Base-by-base conservation (phyloP, 2,888 invertebrate genomes). In the Seira musarum region DNA sequence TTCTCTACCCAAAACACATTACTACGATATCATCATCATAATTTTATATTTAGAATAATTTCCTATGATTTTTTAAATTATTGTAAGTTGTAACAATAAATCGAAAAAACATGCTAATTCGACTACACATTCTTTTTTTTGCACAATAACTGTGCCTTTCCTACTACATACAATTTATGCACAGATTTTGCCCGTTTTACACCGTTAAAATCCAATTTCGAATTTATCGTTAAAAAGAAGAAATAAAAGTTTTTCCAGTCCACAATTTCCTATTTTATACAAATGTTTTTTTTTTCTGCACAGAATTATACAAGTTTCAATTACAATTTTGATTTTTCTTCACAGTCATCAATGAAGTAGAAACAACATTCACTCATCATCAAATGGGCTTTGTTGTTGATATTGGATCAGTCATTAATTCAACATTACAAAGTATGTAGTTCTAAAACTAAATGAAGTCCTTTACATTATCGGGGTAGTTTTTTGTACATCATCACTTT, bases 401-500 rank as follows among this genome's bases (percentile, higher is more conserved):
- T 60, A 53, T 53, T 53, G 15, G n/a, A 60, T 60, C 60, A 60
- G 60, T 60, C 60, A 30, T 30, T 30, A 8, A n/a, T n/a, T n/a
- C 8, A 60, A 60, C 8, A n/a, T n/a, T n/a, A n/a, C n/a, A n/a
- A n/a, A n/a, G n/a, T n/a, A 60, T 60, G 2, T 21, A 60, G 60
- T 60, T 13, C 60, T 60, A 60, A 60, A 60, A 15, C 8, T 60
- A 60, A 60, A 60, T 10, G 22, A 60, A 60, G 60, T 60, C 60
- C 19, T 60, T 66, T 74, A 75, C 70, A 65, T 53, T 21, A 53
- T 73, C 60, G 40, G 60, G 13, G 15, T 60, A 21, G 19, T 49
- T 17, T 24, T 74, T 80, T 81, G 81, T 81, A 81, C 81, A 81
- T 81, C 75, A 75, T 64, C 17, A n/a, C 49, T 49, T 10, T n/a